Evolutionary conservation across 2,888 invertebrate species (phyloP).

Genomic region (Drosophila affinis): DNA sequence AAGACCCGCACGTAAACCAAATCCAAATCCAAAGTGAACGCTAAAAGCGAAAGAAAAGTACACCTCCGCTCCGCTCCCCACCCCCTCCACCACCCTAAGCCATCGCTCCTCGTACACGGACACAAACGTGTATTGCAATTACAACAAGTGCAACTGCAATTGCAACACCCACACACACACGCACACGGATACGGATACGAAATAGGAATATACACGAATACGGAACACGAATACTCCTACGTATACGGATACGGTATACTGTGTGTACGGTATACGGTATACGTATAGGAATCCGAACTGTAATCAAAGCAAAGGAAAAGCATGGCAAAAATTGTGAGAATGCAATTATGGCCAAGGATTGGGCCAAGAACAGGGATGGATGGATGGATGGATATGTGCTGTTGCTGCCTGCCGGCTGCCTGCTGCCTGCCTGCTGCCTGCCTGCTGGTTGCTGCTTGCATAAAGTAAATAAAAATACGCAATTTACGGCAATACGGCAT

Average conservation of each 20-base stretch:
- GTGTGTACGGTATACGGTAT: slow-evolving; percentile 5
- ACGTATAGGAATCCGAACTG: slow-evolving; percentile 37
- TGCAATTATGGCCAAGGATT: slow-evolving; percentile 66
- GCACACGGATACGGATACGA: not conserved
- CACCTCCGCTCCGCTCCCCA: slow-evolving; percentile 23
- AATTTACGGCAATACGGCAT: slow-evolving; percentile 22
- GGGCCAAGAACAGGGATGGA: not conserved
- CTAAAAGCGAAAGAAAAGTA: slow-evolving; percentile 60
- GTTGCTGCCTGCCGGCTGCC: not conserved
- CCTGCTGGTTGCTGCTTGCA: slow-evolving; percentile 11
- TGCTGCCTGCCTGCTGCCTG: not conserved
- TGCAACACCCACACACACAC: slow-evolving; percentile 22
- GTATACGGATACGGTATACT: not conserved
- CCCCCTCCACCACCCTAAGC: not conserved
- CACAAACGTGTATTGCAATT: slow-evolving; percentile 67
- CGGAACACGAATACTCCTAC: slow-evolving; percentile 16
- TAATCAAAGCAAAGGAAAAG: slow-evolving; percentile 64
- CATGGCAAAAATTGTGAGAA: slow-evolving; percentile 60
- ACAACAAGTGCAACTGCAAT: slow-evolving; percentile 65
- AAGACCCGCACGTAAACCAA: slow-evolving; percentile 52
- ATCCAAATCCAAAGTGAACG: slow-evolving; percentile 36
- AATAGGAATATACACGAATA: not conserved
- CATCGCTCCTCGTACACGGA: slow-evolving; percentile 7
- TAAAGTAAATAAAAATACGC: slow-evolving; percentile 57
- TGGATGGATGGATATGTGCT: not conserved